Base-by-base conservation (phyloP, 2,113 vertebrate genomes). In the Pelecanoides urinatrix region DNA sequence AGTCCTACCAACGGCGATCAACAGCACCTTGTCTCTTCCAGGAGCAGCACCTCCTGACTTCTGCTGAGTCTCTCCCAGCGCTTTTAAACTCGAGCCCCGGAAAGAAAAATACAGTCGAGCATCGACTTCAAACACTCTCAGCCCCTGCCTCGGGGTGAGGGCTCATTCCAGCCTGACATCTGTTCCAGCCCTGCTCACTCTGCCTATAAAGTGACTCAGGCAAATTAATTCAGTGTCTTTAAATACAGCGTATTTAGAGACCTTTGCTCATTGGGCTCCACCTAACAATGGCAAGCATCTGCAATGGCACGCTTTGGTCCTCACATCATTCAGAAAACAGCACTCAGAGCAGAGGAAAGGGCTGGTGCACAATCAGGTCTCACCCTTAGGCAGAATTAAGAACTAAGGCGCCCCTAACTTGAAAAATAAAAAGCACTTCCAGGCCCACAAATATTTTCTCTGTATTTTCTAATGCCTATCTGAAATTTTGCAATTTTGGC, bases 131-230 rank as follows among this genome's bases (percentile, higher is more conserved):
- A 93, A 96, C 36, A 10, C 36, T 22, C 25, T 47, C 62, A 88
- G 50, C 6, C 53, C 15, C 15, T 82, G 72, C 83, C 76, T 85
- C 18, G 1, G 58, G 91, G 73, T 50, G 9, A 94, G 50, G 44
- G 58, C 29, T 95, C 53, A 34, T 88, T 96, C 80, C 84, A 87
- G 71, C 55, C 23, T 70, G 74, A 90, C 81, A 92, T 76, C 91
- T 91, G 58, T 70, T 95, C 45, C 66, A 91, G 86, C 11, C 53
- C 66, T 85, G 70, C n/a, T 85, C 34, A 2, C 26, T 59, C 55
- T 55, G 26, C 38, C 62, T 75, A 29, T 65, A 34, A 80, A 87
- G 29, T 34, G 40, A 63, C 23, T 66, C n/a, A 40, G 77, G 72
- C 80, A 90, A 79, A 94, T 53, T 79, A 96, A 92, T 80, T 66